Percentiles rank a stretch among this genome's conserved stretches.
phyloP scores from a whole-genome alignment of 2,888 invertebrate species.

The Atherix ibis region DNA sequence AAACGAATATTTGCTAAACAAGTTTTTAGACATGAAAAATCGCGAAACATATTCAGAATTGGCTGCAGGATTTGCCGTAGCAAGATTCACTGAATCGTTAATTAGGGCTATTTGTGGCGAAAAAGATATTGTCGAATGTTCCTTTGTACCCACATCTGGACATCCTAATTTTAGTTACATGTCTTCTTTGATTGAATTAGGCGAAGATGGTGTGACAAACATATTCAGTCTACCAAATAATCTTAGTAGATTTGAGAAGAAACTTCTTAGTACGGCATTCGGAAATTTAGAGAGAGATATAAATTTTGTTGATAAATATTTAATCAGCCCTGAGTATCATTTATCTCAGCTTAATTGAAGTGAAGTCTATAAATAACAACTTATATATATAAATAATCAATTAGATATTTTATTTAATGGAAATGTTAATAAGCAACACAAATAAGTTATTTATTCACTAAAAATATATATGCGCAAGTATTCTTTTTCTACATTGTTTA shows the following conservation, averaged over 20 bases:
- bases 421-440: too few species aligned
- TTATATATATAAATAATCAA: too few species aligned
- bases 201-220: constrained; percentile 12
- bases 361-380: too few species aligned
- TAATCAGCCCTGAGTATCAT: not conserved
- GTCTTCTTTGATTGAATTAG: constrained; percentile 12
- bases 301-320: constrained; percentile 11
- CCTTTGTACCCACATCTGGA: constrained; percentile 13
- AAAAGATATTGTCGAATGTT: constrained; percentile 12
- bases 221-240: constrained; percentile 12
- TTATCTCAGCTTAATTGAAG: too few species aligned
- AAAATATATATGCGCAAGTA: too few species aligned
- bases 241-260: constrained; percentile 12
- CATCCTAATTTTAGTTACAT: constrained; percentile 12
- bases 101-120: constrained; percentile 12
- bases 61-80: constrained; percentile 10
- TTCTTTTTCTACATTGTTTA: too few species aligned
- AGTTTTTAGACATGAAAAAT: constrained; percentile 10
- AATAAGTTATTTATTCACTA: constrained; percentile 3
- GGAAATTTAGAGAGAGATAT: constrained; percentile 13
- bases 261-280: constrained; percentile 11
- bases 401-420: too few species aligned
- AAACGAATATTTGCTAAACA: constrained; percentile 9
- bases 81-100: constrained; percentile 12
- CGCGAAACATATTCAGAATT: constrained; percentile 6